A percentile compares a stretch with the other conserved stretches of the same genome.
phyloP scores from a whole-genome alignment of 30 jellyfish, hydroid and myxozoan genomes.

The Mastigias papua region DNA sequence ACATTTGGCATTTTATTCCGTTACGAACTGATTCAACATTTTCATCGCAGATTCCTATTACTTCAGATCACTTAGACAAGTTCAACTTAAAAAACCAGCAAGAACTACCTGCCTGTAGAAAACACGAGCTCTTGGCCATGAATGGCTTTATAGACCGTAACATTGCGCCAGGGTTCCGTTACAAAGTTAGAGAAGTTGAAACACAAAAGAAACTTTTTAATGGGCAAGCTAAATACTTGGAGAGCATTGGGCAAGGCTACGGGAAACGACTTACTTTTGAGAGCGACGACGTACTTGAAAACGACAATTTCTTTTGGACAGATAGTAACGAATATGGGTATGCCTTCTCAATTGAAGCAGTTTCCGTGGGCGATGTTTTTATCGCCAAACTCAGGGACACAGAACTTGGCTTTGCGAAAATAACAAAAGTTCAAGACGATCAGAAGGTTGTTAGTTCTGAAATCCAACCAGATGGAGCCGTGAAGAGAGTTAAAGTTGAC shows the following conservation, averaged over 20 bases:
- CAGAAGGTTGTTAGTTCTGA: constrained; percentile 62
- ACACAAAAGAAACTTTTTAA: constrained; percentile 57
- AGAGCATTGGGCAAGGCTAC: constrained; percentile 77
- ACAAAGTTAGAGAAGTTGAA: constrained; percentile 69
- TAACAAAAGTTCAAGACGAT: constrained; percentile 36
- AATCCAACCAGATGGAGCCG: constrained; percentile 1
- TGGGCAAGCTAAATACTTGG: constrained; percentile 65
- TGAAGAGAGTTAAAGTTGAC: constrained; percentile 59
- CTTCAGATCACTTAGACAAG: background rate
- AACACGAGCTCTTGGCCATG: constrained; percentile 60
- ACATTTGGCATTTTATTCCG: background rate
- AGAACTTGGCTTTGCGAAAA: constrained; percentile 41
- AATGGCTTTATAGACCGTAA: constrained; percentile 51
- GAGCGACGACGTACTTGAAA: constrained; percentile 58
- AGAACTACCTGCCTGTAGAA: background rate
- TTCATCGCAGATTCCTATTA: background rate
- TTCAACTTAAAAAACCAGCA: background rate
- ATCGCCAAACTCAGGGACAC: constrained; percentile 26
- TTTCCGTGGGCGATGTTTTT: constrained; percentile 60
- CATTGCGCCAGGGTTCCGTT: constrained; percentile 80
- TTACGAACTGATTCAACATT: background rate
- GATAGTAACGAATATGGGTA: constrained; percentile 78
- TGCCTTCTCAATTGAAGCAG: constrained; percentile 62
- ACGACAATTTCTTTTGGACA: constrained; percentile 83
- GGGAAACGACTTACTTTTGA: constrained; percentile 82